Conservation (phyloP, 2,888 invertebrate species). For the Notodonta ziczac region DNA sequence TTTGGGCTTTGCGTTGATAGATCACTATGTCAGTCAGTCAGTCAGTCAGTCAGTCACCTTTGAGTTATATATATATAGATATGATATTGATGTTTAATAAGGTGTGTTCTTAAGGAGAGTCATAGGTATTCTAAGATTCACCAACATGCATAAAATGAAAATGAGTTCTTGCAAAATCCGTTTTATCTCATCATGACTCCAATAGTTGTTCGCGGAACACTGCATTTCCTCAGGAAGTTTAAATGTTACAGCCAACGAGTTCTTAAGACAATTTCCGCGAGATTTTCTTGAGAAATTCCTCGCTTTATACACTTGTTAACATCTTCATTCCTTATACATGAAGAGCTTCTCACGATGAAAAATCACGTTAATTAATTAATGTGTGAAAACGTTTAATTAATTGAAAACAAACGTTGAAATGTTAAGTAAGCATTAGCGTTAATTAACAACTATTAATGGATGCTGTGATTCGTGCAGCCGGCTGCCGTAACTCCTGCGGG, state of each 20-base stretch:
- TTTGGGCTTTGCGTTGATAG: too few relatives aligned
- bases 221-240: constrained; percentile 44
- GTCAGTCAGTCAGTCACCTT: too few relatives aligned
- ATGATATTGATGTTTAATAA: too few relatives aligned
- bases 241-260: constrained; percentile 42
- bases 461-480: constrained; percentile 52
- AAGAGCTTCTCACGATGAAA: background rate
- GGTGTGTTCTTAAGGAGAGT: too few relatives aligned
- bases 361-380: background rate
- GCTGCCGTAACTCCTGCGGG: constrained; percentile 48
- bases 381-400: constrained; percentile 20
- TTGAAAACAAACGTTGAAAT: constrained; percentile 29
- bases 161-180: too few relatives aligned
- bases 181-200: too few relatives aligned
- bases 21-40: too few relatives aligned
- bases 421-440: constrained; percentile 50
- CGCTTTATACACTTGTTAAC: constrained; percentile 17
- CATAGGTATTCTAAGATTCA: too few relatives aligned
- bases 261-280: constrained; percentile 36
- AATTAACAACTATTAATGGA: constrained; percentile 57
- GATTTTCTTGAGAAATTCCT: constrained; percentile 40
- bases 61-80: too few relatives aligned
- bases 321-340: background rate
- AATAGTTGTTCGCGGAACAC: constrained; percentile 19
- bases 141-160: too few relatives aligned